These are phyloP conservation scores for Apis dorsata DNA, from an alignment of 1,140 invertebrate genomes.

Conservation along the genomic window DNA sequence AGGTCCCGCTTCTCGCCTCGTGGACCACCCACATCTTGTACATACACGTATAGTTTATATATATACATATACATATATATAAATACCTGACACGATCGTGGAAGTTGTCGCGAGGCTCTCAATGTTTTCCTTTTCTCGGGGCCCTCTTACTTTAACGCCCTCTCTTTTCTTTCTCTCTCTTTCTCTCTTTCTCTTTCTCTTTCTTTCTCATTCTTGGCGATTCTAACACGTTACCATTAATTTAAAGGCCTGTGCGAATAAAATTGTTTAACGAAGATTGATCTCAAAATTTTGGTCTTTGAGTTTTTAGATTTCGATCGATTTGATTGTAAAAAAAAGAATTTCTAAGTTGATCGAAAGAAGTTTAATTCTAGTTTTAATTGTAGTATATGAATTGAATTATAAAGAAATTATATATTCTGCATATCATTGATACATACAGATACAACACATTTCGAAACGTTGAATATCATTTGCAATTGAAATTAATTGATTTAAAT, in stretches of 20 bases:
- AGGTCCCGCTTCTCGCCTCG: conserved; percentile 11
- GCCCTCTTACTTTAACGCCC: conserved; percentile 1
- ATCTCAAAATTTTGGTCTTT: not conserved
- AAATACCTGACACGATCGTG: conserved; percentile 41
- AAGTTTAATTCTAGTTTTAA: too few relatives aligned
- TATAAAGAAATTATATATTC: too few relatives aligned
- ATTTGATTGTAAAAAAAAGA: too few relatives aligned
- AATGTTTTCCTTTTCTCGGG: too few relatives aligned
- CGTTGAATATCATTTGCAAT: too few relatives aligned
- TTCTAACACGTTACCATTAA: conserved; percentile 63
- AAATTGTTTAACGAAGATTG: too few relatives aligned
- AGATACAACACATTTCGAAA: too few relatives aligned
- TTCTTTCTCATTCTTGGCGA: not conserved
- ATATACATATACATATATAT: conserved; percentile 32
- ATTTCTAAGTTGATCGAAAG: too few relatives aligned
- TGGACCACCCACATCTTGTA: conserved; percentile 59
- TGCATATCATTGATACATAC: too few relatives aligned
- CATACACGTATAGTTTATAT: conserved; percentile 38
- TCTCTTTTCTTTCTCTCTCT: not conserved
- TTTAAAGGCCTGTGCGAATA: conserved; percentile 36
- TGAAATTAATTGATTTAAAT: too few relatives aligned
- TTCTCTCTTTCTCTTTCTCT: not conserved
- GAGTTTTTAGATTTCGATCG: too few relatives aligned
- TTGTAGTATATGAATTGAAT: too few relatives aligned
- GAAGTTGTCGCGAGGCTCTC: not conserved